Percentiles rank a stretch among this genome's conserved stretches.
phyloP scores from a whole-genome alignment of 35 echinoderm and acorn worm genomes.

The Stichopus chloronotus region DNA sequence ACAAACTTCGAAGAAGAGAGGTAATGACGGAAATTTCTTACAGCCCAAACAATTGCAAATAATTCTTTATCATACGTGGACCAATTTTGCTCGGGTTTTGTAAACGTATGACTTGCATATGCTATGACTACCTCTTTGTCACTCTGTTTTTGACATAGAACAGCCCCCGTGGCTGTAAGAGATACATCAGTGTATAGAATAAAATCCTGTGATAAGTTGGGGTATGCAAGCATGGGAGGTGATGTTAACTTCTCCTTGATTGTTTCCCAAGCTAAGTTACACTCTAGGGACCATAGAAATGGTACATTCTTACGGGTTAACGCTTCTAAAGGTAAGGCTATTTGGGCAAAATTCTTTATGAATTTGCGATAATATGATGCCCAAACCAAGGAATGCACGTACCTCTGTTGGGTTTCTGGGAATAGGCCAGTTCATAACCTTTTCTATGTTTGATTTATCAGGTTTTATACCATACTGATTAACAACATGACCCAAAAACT shows the following conservation, averaged over 20 bases:
- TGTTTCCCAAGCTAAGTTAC: constrained; percentile 38
- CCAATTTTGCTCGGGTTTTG: constrained; percentile 1
- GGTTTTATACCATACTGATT: constrained; percentile 20
- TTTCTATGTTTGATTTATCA: constrained; percentile 2
- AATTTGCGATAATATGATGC: constrained; percentile 54
- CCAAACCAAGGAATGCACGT: constrained; percentile 45
- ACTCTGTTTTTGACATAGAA: background rate
- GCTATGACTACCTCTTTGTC: constrained; percentile 7
- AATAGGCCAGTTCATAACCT: constrained; percentile 29
- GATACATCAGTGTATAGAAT: constrained; percentile 19
- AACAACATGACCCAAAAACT: constrained; percentile 28
- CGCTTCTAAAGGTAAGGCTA: constrained; percentile 45
- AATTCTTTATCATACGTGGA: constrained; percentile 29
- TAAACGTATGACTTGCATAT: constrained; percentile 47
- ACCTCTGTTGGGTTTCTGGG: background rate
- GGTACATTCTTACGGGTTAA: constrained; percentile 7
- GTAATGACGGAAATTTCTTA: constrained; percentile 24
- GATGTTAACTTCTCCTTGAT: constrained; percentile 30
- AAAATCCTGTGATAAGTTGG: background rate
- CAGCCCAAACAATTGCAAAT: constrained; percentile 22
- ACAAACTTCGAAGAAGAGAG: background rate
- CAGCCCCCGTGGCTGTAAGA: background rate
- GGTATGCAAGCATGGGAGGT: constrained; percentile 45
- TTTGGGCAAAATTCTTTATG: constrained; percentile 62
- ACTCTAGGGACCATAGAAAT: constrained; percentile 57